Percentiles rank a stretch among this genome's conserved stretches.
Evolutionary conservation across 2,888 invertebrate genomes (phyloP).

Genomic region (Melanotus villosus): DNA sequence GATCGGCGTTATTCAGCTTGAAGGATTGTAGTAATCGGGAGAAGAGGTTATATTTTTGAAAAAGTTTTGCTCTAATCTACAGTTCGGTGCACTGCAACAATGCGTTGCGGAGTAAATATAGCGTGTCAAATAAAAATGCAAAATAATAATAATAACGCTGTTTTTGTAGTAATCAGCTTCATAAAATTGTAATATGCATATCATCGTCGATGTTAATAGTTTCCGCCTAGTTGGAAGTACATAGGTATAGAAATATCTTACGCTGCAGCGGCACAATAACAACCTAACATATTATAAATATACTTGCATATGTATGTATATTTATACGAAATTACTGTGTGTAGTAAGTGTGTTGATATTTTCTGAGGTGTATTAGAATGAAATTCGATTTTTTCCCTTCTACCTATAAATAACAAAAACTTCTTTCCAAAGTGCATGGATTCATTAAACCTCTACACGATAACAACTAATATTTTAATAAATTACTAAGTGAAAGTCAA

Average conservation of each 20-base stretch:
- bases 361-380: constrained; percentile 1
- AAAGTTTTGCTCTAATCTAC: constrained; percentile 47
- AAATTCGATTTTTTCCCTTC: too few relatives aligned
- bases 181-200: constrained; percentile 28
- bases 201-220: constrained; percentile 34
- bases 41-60: constrained; percentile 6
- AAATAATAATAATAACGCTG: constrained; percentile 23
- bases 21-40: neutral
- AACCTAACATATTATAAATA: neutral
- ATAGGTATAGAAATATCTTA: constrained; percentile 14
- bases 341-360: neutral
- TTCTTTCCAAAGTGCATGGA: too few relatives aligned
- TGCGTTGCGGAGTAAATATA: constrained; percentile 48
- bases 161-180: constrained; percentile 20
- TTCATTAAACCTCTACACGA: too few relatives aligned
- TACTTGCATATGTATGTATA: neutral
- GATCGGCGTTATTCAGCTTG: neutral
- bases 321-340: constrained; percentile 10
- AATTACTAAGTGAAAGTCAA: too few relatives aligned
- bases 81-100: constrained; percentile 53
- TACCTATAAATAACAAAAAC: too few relatives aligned
- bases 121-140: constrained; percentile 51
- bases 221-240: constrained; percentile 32
- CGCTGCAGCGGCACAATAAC: constrained; percentile 7
- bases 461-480: too few relatives aligned